Percentiles rank a stretch among this genome's conserved stretches.
Conservation (phyloP, 2,113 vertebrate species). For the Ameiurus melas region DNA sequence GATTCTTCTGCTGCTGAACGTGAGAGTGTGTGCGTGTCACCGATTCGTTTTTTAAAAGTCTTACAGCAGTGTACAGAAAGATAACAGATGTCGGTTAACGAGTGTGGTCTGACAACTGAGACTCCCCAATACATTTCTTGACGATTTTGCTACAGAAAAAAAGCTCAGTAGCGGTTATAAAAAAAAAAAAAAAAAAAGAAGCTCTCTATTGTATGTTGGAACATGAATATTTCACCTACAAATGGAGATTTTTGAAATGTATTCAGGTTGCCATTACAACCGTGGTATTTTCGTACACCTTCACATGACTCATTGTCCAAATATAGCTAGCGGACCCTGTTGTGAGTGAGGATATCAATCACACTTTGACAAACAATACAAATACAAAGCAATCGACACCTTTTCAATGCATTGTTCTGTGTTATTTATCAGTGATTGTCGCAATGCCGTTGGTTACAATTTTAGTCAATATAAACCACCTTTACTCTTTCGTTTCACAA, state of each 20-base stretch:
- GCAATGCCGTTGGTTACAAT: background rate
- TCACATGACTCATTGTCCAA: background rate
- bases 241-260: background rate
- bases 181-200: no score
- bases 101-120: background rate
- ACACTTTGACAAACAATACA: background rate
- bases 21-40: background rate
- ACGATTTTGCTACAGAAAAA: background rate
- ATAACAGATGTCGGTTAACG: slow-evolving; percentile 48
- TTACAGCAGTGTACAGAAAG: slow-evolving; percentile 41
- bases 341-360: background rate
- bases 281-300: background rate
- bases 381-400: background rate
- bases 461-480: background rate
- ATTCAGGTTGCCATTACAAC: background rate
- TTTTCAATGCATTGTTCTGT: background rate
- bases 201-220: background rate
- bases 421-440: background rate
- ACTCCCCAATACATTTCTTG: background rate
- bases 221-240: background rate
- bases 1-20: slow-evolving; percentile 21
- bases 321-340: background rate
- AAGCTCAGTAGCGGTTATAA: background rate
- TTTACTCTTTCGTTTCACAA: background rate
- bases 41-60: slow-evolving; percentile 35